These are phyloP conservation scores for Lepidurus arcticus DNA, from an alignment of 1,140 invertebrate genomes.

Conservation along the genomic window DNA sequence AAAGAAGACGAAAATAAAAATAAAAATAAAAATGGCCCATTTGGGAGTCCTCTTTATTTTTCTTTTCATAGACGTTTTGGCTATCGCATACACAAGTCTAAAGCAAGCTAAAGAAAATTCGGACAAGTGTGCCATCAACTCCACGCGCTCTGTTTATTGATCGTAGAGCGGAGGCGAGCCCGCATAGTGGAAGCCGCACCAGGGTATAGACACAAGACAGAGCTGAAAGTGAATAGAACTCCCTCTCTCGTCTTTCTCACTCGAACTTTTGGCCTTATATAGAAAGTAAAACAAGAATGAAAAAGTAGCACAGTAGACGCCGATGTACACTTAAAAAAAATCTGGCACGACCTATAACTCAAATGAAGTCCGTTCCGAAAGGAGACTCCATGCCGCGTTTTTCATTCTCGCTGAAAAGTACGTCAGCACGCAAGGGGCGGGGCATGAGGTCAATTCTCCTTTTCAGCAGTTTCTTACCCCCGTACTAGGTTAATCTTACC, in stretches of 20 bases:
- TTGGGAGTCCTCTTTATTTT: background rate
- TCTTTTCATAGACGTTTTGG: background rate
- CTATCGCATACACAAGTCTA: background rate
- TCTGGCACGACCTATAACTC: background rate
- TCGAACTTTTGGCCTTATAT: background rate
- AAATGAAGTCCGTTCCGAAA: background rate
- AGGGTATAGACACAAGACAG: background rate
- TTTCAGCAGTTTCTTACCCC: background rate
- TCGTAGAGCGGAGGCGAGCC: background rate
- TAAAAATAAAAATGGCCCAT: background rate
- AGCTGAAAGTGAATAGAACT: background rate
- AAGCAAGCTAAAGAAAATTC: constrained; percentile 16
- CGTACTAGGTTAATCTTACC: background rate
- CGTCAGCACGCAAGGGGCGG: background rate
- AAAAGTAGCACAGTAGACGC: no score
- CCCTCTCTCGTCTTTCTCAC: background rate
- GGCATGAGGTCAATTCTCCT: background rate
- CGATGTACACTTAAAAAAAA: background rate
- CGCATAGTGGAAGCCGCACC: constrained; percentile 12
- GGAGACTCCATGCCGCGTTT: background rate
- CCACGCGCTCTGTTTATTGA: constrained; percentile 17
- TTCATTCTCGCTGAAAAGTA: background rate
- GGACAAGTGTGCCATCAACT: constrained; percentile 21
- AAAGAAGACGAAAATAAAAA: background rate
- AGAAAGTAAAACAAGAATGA: background rate